phyloP scores from a whole-genome alignment of 2,888 invertebrate genomes.

The Ormyrus pomaceus region DNA sequence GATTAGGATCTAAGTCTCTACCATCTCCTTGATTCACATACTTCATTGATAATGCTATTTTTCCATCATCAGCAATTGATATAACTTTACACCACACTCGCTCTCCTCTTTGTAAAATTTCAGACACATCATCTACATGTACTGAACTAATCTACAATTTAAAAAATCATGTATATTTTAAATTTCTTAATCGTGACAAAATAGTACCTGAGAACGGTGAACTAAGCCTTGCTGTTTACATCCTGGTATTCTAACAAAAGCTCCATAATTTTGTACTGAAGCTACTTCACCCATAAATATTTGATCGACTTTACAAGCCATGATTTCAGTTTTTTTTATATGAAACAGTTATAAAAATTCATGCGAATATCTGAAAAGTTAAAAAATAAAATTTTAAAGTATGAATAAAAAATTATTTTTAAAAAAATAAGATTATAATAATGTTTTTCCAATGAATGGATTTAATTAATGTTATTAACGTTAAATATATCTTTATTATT shows the following conservation, averaged over 20 bases:
- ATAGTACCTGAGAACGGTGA: slow-evolving; percentile 71
- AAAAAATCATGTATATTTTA: too few relatives aligned
- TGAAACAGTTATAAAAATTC: too few relatives aligned
- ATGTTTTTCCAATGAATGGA: too few relatives aligned
- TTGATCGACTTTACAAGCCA: slow-evolving; percentile 69
- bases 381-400: not conserved
- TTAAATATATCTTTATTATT: too few relatives aligned
- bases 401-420: too few relatives aligned
- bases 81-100: slow-evolving; percentile 75
- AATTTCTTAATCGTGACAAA: not conserved
- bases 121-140: slow-evolving; percentile 72
- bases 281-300: slow-evolving; percentile 73
- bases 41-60: slow-evolving; percentile 75
- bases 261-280: slow-evolving; percentile 75
- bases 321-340: slow-evolving; percentile 46
- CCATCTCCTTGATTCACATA: slow-evolving; percentile 75
- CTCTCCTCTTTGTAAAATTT: slow-evolving; percentile 73
- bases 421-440: too few relatives aligned
- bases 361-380: not conserved
- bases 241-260: slow-evolving; percentile 74
- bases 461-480: too few relatives aligned
- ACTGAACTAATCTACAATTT: slow-evolving; percentile 68
- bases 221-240: slow-evolving; percentile 72
- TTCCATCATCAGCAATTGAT: slow-evolving; percentile 70
- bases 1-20: slow-evolving; percentile 74